A percentile compares a stretch with the other conserved stretches of the same genome.
phyloP scores from a whole-genome alignment of 2,113 vertebrate genomes.

The Shinisaurus crocodilurus region DNA sequence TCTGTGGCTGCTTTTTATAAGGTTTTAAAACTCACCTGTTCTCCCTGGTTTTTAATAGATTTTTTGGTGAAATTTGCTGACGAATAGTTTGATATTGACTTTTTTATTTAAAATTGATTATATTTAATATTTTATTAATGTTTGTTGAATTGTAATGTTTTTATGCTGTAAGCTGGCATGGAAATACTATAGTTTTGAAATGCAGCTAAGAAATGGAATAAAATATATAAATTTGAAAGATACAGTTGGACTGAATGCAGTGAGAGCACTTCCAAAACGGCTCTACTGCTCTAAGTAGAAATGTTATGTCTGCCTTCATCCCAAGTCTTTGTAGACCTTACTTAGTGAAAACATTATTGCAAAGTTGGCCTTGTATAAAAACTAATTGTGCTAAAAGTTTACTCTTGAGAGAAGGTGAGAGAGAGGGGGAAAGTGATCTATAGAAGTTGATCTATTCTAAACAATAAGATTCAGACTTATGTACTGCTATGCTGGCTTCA shows the following conservation, averaged over 20 bases:
- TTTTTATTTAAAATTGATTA: too few relatives aligned
- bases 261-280: neutral
- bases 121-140: too few relatives aligned
- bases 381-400: neutral
- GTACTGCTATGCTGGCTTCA: neutral
- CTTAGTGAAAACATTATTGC: neutral
- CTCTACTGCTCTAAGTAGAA: neutral
- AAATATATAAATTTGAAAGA: neutral
- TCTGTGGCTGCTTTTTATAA: too few relatives aligned
- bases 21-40: too few relatives aligned
- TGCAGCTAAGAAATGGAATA: neutral
- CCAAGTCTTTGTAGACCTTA: neutral
- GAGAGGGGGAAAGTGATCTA: neutral
- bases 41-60: too few relatives aligned
- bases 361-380: neutral
- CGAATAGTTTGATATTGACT: too few relatives aligned
- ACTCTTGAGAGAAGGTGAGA: neutral
- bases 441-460: neutral
- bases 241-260: neutral
- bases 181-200: too few relatives aligned
- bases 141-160: too few relatives aligned
- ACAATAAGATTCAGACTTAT: neutral
- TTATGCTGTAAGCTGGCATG: too few relatives aligned
- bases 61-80: too few relatives aligned
- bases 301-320: neutral